Conservation (phyloP, 2,888 invertebrate genomes). For the Xestia xanthographa region DNA sequence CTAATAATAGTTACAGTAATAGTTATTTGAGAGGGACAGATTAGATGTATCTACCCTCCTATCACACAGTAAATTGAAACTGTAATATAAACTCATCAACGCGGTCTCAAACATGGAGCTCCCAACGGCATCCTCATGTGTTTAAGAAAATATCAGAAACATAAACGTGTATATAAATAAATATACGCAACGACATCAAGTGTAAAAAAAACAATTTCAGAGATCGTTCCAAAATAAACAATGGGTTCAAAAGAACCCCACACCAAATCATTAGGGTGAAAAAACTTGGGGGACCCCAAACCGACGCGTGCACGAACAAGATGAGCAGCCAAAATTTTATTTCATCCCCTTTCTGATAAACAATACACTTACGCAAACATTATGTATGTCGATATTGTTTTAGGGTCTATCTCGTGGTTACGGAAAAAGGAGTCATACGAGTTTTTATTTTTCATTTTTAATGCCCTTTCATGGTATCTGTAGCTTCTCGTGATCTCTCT, state of each 20-base stretch:
- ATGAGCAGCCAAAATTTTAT: slow-evolving; percentile 81
- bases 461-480: slow-evolving; percentile 10
- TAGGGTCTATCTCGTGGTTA: slow-evolving; percentile 43
- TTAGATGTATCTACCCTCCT: slow-evolving; percentile 37
- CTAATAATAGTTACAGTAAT: slow-evolving; percentile 42
- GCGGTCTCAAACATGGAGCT: neutral
- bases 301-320: slow-evolving; percentile 73
- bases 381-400: slow-evolving; percentile 64
- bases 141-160: slow-evolving; percentile 34
- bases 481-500: neutral
- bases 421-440: slow-evolving; percentile 26
- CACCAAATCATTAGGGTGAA: slow-evolving; percentile 82
- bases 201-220: slow-evolving; percentile 73
- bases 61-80: slow-evolving; percentile 32
- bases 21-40: slow-evolving; percentile 40
- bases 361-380: slow-evolving; percentile 73
- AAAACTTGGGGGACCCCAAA: slow-evolving; percentile 75
- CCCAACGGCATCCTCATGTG: neutral
- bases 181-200: slow-evolving; percentile 62
- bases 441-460: slow-evolving; percentile 21
- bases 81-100: slow-evolving; percentile 33
- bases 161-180: slow-evolving; percentile 44
- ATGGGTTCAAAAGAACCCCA: slow-evolving; percentile 80
- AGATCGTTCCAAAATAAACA: slow-evolving; percentile 80
- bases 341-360: slow-evolving; percentile 76